phyloP scores from a whole-genome alignment of 2,113 vertebrate genomes.

The Sinocyclocheilus maitianheensis region DNA sequence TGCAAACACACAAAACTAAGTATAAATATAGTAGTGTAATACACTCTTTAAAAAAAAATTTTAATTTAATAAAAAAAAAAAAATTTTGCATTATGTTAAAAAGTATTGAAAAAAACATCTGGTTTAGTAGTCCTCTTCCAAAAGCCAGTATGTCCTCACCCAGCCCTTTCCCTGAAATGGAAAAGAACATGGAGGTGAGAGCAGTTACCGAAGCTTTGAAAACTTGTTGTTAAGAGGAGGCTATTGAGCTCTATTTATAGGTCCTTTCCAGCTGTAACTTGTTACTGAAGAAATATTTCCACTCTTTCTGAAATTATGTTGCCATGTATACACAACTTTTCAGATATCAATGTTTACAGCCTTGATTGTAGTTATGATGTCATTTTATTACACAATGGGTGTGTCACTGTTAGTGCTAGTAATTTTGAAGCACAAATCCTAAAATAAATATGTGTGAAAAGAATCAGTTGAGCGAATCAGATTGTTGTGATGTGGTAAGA shows the following conservation, averaged over 20 bases:
- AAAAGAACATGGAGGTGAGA: conserved; percentile 10
- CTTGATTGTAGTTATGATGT: conserved; percentile 11
- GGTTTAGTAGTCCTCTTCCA: conserved; percentile 54
- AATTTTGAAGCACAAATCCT: not conserved
- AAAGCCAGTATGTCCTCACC: conserved; percentile 63
- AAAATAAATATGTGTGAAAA: not conserved
- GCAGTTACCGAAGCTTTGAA: not conserved
- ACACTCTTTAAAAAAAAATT: not conserved
- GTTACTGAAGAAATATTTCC: conserved; percentile 23
- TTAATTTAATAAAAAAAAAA: too few relatives aligned
- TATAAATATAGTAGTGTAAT: not conserved
- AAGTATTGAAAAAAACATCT: not conserved
- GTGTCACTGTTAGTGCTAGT: not conserved
- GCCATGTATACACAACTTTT: conserved; percentile 15
- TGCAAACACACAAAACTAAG: not conserved
- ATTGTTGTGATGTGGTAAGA: conserved; percentile 4
- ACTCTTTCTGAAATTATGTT: conserved; percentile 19
- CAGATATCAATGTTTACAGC: not conserved
- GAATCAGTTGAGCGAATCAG: not conserved
- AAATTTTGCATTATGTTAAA: not conserved
- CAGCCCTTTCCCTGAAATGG: conserved; percentile 58
- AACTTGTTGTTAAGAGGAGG: conserved; percentile 6
- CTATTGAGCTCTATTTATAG: conserved; percentile 41
- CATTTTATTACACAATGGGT: conserved; percentile 19
- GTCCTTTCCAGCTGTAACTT: conserved; percentile 29